Conservation (phyloP, 2,113 vertebrate genomes). For the Corythornis vintsioides region DNA sequence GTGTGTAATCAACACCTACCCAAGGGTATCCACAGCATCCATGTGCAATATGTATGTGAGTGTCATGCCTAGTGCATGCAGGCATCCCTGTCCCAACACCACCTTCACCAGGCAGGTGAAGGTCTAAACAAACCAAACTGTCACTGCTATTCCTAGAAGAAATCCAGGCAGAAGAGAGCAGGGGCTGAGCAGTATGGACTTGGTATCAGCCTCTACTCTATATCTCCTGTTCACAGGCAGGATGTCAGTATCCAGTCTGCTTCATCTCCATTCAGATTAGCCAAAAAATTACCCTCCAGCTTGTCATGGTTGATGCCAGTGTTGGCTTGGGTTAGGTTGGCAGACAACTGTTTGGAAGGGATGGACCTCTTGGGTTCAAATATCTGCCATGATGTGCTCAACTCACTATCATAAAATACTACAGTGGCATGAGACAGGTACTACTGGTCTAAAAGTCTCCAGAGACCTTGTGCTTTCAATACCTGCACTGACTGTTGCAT, state of each 20-base stretch:
- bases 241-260: not conserved
- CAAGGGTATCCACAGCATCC: not conserved
- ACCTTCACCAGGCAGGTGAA: not conserved
- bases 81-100: not conserved
- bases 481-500: not conserved
- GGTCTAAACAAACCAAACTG: not conserved
- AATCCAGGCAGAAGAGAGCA: not conserved
- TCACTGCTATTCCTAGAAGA: not conserved
- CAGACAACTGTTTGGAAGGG: not conserved
- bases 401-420: not conserved
- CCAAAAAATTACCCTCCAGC: not conserved
- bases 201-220: fast-evolving
- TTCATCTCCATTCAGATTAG: not conserved
- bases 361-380: not conserved
- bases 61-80: not conserved
- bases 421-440: not conserved
- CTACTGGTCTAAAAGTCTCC: not conserved
- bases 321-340: not conserved
- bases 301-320: not conserved
- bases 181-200: fast-evolving
- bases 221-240: not conserved
- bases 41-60: fast-evolving
- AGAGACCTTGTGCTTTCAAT: not conserved
- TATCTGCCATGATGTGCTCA: fast-evolving
- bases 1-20: not conserved